Conservation (phyloP, 2,888 invertebrate genomes). For the Eupeodes luniger region DNA sequence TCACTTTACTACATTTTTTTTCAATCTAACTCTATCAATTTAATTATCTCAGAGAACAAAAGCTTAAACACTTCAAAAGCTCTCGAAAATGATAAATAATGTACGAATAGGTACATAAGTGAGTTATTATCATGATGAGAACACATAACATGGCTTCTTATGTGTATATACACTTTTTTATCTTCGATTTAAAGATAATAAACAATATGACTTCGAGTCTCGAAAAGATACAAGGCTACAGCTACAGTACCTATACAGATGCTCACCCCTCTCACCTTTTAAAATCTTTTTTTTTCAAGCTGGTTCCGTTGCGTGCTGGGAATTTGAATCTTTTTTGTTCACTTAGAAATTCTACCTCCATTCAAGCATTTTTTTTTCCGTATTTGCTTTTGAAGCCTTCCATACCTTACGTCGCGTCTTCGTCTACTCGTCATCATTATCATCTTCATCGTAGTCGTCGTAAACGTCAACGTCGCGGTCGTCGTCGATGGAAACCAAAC, state of each 20-base stretch:
- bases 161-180: slow-evolving; percentile 1
- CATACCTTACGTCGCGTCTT: slow-evolving; percentile 33
- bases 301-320: slow-evolving; percentile 53
- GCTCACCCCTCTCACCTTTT: slow-evolving; percentile 17
- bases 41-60: slow-evolving; percentile 58
- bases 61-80: slow-evolving; percentile 36
- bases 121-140: slow-evolving; percentile 48
- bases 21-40: neutral
- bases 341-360: slow-evolving; percentile 34
- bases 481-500: slow-evolving; percentile 25
- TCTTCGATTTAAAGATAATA: slow-evolving; percentile 54
- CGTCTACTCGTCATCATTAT: slow-evolving; percentile 18
- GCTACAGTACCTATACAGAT: neutral
- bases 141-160: neutral
- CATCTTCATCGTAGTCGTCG: slow-evolving; percentile 8
- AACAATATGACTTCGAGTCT: slow-evolving; percentile 54
- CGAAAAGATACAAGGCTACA: slow-evolving; percentile 31
- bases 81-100: slow-evolving; percentile 14
- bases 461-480: neutral
- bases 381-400: slow-evolving; percentile 12
- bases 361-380: slow-evolving; percentile 12
- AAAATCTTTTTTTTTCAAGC: neutral
- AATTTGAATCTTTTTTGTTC: slow-evolving; percentile 56
- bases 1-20: slow-evolving; percentile 26
- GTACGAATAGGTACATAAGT: slow-evolving; percentile 12